Evolutionary conservation across 2,113 vertebrate species (phyloP).

Genomic region (Erythrolamprus reginae): DNA sequence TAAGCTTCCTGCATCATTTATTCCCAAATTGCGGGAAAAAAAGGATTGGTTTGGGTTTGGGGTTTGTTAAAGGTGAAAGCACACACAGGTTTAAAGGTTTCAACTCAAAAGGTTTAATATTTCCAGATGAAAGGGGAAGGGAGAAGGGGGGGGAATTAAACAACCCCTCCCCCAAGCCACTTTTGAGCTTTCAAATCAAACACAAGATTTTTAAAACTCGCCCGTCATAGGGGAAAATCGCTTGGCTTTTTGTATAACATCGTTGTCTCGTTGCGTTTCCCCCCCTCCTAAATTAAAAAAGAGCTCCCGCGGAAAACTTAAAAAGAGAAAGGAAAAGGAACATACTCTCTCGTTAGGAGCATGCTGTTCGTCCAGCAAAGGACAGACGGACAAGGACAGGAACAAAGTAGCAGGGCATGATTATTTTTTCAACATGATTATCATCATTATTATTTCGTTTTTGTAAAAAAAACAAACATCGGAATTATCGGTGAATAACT

Average conservation of each 20-base stretch:
- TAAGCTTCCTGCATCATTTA: conserved; percentile 6
- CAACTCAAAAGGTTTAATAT: conserved; percentile 65
- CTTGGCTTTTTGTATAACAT: conserved; percentile 19
- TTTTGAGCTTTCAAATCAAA: conserved; percentile 48
- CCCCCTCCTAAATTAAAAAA: not conserved
- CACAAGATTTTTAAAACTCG: conserved; percentile 39
- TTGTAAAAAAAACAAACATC: conserved; percentile 11
- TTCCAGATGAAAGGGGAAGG: conserved; percentile 34
- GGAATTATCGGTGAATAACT: conserved; percentile 64
- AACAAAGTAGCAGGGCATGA: conserved; percentile 26
- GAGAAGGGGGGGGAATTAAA: not conserved
- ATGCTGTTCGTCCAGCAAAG: conserved; percentile 47
- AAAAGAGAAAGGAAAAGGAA: not conserved
- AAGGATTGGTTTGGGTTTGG: conserved; percentile 34
- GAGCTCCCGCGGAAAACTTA: not conserved
- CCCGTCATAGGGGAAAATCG: conserved; percentile 37
- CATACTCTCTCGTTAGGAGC: conserved; percentile 47
- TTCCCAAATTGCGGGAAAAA: conserved; percentile 24
- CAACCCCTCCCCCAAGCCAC: conserved; percentile 33
- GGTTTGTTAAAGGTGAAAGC: conserved; percentile 1
- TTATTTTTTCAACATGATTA: conserved; percentile 42
- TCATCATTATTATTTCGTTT: too few species aligned
- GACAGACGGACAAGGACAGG: conserved; percentile 34
- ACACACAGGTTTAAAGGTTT: conserved; percentile 33
- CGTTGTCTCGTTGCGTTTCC: conserved; percentile 16